These are phyloP conservation scores for Heterotilapia buettikoferi DNA, from an alignment of 2,113 vertebrate genomes.

Conservation along the genomic window DNA sequence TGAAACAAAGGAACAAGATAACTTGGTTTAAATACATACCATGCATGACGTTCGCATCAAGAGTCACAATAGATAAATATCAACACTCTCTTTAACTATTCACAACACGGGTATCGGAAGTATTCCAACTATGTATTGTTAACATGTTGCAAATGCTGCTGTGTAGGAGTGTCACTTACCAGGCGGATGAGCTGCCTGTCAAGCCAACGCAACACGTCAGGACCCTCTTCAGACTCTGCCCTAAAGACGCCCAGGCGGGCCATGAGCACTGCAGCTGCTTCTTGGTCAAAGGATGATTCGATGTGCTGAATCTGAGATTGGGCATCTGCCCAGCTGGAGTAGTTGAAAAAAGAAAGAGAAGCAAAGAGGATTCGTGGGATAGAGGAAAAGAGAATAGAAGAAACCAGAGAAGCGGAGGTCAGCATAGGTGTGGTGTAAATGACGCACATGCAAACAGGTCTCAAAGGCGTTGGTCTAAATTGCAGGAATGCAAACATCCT, in stretches of 20 bases:
- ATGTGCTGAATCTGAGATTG: slow-evolving; percentile 94
- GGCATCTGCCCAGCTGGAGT: slow-evolving; percentile 89
- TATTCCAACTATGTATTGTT: neutral
- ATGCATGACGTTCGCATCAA: neutral
- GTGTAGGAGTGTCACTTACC: slow-evolving; percentile 65
- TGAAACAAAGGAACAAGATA: slow-evolving; percentile 56
- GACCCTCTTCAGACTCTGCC: slow-evolving; percentile 92
- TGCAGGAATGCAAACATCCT: slow-evolving; percentile 17
- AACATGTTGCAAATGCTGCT: neutral
- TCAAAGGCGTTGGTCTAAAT: neutral
- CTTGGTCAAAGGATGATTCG: slow-evolving; percentile 93
- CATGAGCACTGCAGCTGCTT: slow-evolving; percentile 92
- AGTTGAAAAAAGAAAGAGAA: neutral
- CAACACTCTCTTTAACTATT: neutral
- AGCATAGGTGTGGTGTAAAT: slow-evolving; percentile 15
- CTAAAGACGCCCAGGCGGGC: slow-evolving; percentile 91
- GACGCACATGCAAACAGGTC: neutral
- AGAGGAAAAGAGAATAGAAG: neutral
- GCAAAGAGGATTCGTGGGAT: neutral
- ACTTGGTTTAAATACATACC: neutral
- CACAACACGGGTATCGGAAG: neutral
- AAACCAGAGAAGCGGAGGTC: neutral
- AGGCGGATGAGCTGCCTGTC: slow-evolving; percentile 96
- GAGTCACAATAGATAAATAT: neutral
- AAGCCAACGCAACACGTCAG: slow-evolving; percentile 92